These are phyloP conservation scores for Zaprionus camerounensis DNA, from an alignment of 1,140 invertebrate genomes.

Conservation along the genomic window DNA sequence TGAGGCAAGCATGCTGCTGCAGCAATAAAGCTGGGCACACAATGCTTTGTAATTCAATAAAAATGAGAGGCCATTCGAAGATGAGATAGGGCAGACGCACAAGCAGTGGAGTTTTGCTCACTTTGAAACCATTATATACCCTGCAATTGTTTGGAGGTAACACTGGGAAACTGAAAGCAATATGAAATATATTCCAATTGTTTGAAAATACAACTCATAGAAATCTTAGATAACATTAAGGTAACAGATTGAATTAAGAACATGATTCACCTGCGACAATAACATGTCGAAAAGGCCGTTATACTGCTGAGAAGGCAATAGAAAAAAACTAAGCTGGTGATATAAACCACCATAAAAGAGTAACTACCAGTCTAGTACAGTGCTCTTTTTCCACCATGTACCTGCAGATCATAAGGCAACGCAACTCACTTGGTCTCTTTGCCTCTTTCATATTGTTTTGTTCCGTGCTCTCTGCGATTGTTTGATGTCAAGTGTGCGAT, in stretches of 20 bases:
- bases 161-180: neutral
- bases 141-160: neutral
- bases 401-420: neutral
- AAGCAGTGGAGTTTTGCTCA: neutral
- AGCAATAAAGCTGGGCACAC: conserved; percentile 20
- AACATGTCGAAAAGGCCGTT: neutral
- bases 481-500: conserved; percentile 56
- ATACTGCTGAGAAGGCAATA: no score
- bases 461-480: conserved; percentile 23
- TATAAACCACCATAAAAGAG: neutral
- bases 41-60: conserved; percentile 18
- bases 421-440: neutral
- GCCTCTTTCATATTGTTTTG: neutral
- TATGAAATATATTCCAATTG: neutral
- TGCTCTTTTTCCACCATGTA: neutral
- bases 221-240: neutral
- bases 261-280: neutral
- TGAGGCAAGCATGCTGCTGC: neutral
- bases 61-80: conserved; percentile 39
- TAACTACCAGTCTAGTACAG: neutral
- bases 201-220: neutral
- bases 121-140: neutral
- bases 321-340: no score
- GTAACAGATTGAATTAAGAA: neutral
- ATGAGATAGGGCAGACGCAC: conserved; percentile 52